Conservation (phyloP, 2,888 invertebrate species). For the Acanthococcus lagerstroemiae region DNA sequence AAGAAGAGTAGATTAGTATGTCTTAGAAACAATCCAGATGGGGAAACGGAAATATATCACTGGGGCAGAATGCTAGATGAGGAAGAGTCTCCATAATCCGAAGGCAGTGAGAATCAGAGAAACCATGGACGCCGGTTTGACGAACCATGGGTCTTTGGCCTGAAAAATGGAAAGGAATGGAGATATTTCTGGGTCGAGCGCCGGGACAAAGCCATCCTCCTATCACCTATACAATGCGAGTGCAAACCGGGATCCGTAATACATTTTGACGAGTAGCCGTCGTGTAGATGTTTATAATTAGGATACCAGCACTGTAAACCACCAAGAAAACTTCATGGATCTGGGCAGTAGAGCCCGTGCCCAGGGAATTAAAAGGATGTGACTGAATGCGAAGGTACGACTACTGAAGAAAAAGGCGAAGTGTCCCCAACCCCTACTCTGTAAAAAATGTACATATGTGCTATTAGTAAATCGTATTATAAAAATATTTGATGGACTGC, state of each 20-base stretch:
- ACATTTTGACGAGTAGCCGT: neutral
- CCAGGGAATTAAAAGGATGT: too few species aligned
- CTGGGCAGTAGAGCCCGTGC: too few species aligned
- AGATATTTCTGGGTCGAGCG: neutral
- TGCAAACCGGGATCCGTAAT: neutral
- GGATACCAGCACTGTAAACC: too few species aligned
- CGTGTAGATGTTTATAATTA: neutral
- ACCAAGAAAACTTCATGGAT: too few species aligned
- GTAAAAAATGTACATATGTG: too few species aligned
- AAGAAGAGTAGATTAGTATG: too few species aligned
- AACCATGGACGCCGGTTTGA: neutral
- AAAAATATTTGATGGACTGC: too few species aligned
- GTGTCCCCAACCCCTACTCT: too few species aligned
- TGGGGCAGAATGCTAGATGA: neutral
- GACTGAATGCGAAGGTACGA: too few species aligned
- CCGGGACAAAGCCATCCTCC: neutral
- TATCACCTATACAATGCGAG: neutral
- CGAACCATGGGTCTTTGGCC: neutral
- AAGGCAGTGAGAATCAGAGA: neutral
- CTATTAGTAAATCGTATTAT: too few species aligned
- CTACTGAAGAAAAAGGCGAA: too few species aligned
- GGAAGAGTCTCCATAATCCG: neutral
- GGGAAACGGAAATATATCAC: neutral
- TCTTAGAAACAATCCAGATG: too few species aligned
- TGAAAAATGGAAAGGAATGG: rapidly evolving